Conservation (phyloP, 1,140 invertebrate genomes). For the Drosophila bifasciata region DNA sequence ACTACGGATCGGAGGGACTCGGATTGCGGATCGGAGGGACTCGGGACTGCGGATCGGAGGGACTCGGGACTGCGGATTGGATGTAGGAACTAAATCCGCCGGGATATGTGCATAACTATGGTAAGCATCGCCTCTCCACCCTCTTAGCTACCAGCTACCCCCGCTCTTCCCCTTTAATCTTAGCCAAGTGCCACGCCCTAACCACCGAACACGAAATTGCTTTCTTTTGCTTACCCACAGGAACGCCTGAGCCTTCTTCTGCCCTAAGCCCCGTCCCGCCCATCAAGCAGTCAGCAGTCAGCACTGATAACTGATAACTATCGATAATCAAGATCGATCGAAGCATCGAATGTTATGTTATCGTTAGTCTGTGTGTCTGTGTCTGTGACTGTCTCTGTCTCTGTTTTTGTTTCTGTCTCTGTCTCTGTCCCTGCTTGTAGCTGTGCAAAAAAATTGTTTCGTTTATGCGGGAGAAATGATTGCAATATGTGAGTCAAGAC, state of each 20-base stretch:
- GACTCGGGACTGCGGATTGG: background rate
- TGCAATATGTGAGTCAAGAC: slow-evolving; percentile 5
- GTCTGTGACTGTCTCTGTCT: slow-evolving; percentile 49
- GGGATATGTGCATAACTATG: background rate
- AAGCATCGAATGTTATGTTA: slow-evolving; percentile 51
- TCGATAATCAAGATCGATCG: slow-evolving; percentile 27
- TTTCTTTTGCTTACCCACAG: slow-evolving; percentile 58
- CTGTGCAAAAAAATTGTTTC: background rate
- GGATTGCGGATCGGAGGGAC: too few relatives aligned
- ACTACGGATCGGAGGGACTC: background rate
- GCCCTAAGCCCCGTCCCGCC: slow-evolving; percentile 1
- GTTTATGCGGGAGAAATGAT: background rate
- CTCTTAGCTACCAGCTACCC: background rate
- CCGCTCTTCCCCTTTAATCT: background rate
- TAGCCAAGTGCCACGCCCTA: background rate
- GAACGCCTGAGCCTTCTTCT: slow-evolving; percentile 13
- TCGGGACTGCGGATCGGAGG: too few relatives aligned
- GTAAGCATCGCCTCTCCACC: background rate
- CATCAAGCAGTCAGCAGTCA: slow-evolving; percentile 12
- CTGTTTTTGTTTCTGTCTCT: slow-evolving; percentile 59
- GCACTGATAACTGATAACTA: slow-evolving; percentile 41
- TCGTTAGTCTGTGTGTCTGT: slow-evolving; percentile 46
- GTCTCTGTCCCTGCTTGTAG: slow-evolving; percentile 16
- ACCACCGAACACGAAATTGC: slow-evolving; percentile 10
- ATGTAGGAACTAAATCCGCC: background rate